These are phyloP conservation scores for Darevskia mixta DNA, from an alignment of 2,797 vertebrate species.

Conservation along the genomic window DNA sequence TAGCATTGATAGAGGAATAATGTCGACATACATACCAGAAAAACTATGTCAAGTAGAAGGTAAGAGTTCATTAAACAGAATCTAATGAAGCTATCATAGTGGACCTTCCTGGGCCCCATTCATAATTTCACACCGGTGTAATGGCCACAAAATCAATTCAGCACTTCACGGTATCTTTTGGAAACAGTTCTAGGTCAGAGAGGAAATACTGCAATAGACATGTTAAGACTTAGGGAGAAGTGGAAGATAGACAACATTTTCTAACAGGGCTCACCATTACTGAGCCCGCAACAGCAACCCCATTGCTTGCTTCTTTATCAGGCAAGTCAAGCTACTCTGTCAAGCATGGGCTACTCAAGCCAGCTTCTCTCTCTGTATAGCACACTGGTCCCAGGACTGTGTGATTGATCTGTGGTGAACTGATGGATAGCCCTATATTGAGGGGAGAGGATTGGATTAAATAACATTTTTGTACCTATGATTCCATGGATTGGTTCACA, in stretches of 20 bases:
- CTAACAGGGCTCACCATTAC: neutral
- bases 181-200: neutral
- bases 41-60: neutral
- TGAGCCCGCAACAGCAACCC: neutral
- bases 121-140: conserved; percentile 1
- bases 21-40: neutral
- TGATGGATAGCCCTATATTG: neutral
- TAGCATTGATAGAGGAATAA: neutral
- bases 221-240: neutral
- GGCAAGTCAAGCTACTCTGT: neutral
- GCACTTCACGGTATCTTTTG: conserved; percentile 5
- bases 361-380: neutral
- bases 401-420: neutral
- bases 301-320: neutral
- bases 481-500: neutral
- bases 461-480: neutral
- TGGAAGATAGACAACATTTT: neutral
- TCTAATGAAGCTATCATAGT: conserved; percentile 18
- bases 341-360: neutral
- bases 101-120: neutral
- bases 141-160: conserved; percentile 17
- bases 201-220: conserved; percentile 7
- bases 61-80: conserved; percentile 20
- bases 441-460: neutral
- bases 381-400: neutral